These are phyloP conservation scores for Clupea harengus DNA, from an alignment of 2,113 vertebrate genomes.

Conservation along the genomic window DNA sequence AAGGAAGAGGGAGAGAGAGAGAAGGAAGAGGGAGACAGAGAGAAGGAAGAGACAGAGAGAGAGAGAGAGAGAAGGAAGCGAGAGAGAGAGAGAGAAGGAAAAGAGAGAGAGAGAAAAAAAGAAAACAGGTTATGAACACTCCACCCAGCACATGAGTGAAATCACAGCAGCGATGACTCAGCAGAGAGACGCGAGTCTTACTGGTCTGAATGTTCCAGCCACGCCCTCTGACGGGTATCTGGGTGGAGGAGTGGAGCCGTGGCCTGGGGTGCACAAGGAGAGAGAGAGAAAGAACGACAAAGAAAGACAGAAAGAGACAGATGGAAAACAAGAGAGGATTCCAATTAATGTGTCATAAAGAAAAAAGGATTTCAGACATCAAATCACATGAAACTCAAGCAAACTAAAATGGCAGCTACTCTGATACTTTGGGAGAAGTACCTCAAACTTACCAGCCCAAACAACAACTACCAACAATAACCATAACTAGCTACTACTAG, in stretches of 20 bases:
- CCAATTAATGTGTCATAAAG: too few species aligned
- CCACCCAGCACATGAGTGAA: background rate
- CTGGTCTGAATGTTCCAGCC: slow-evolving; percentile 66
- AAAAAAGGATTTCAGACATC: too few species aligned
- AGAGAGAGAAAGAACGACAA: background rate
- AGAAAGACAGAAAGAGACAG: background rate
- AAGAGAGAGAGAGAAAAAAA: background rate
- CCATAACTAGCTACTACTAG: too few species aligned
- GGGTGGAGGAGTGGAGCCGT: slow-evolving; percentile 64
- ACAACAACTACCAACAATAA: too few species aligned
- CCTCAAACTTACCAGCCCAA: too few species aligned
- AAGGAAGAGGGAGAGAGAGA: background rate
- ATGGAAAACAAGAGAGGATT: too few species aligned
- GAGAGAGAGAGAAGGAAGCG: background rate
- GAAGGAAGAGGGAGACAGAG: background rate
- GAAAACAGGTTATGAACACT: background rate
- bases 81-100: background rate
- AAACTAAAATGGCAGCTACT: too few species aligned
- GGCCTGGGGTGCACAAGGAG: slow-evolving; percentile 52
- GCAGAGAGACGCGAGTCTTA: slow-evolving; percentile 50
- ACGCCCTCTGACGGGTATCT: slow-evolving; percentile 64
- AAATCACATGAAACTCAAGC: too few species aligned
- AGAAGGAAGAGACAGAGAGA: too few species aligned
- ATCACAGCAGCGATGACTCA: background rate
- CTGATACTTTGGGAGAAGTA: too few species aligned